Base-by-base conservation (phyloP, 2,888 invertebrate genomes). In the Scaptomyza tumidula region DNA sequence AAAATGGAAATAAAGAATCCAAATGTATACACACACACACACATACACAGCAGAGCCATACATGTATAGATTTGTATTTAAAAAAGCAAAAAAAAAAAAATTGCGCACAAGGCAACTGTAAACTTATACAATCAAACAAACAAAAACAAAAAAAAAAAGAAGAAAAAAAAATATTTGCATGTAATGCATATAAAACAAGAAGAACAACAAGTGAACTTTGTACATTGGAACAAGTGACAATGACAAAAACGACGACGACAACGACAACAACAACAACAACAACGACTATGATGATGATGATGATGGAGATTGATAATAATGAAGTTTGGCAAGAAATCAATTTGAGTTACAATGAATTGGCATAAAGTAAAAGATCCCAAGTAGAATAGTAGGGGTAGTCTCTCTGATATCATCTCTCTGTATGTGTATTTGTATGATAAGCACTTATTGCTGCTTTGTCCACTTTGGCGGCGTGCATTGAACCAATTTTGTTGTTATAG, bases 81-180 rank as follows among this genome's bases (percentile, higher is more conserved):
- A 54, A 64, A 56, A 3, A 24, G 5, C 24, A 24, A 24, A 64
- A 49, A 60, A 72, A 61, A 63, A 62, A 80, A 80, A 83, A 83
- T 85, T 79, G 86, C 83, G 86, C 75, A 87, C 72, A 78, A 85
- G 75, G 82, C 82, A 85, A 85, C 83, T 72, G 83, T 82, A 76
- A 81, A 80, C 81, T 83, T 86, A 83, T 83, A 86, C 83, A 88
- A 86, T 86, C 71, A 71, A 71, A 86, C n/a, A 66, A 65, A 29
- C 9, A 56, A 24, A 62, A 50, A 52, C 68, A 56, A 65, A 44
- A 45, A 61, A 46, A 46, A 65, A 63, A 16, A 24, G 48, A 53
- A 14, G 39, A 68, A 69, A 67, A 37, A 11, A 67, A 62, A 66
- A 44, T 55, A 59, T 84, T 67, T 62, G 55, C 65, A 57, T 71